Base-by-base conservation (phyloP, 2,797 vertebrate genomes). In the Gymnoscopelus microlampas region DNA sequence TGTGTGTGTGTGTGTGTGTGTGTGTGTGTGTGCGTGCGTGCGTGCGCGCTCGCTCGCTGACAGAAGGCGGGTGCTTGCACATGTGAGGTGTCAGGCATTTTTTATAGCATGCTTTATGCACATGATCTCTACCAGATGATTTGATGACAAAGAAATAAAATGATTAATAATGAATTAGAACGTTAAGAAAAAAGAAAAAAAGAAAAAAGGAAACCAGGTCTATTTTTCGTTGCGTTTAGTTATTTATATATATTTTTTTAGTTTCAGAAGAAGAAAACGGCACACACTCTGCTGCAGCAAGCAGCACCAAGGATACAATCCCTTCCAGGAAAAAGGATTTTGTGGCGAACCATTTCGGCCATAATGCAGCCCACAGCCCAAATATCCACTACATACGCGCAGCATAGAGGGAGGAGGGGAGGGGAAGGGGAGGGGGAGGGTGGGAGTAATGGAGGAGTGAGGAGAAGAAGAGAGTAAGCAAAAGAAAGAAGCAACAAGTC, bases 281-380 rank as follows among this genome's bases (percentile, higher is more conserved):
- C 82, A 84, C 65, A 85, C 93, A 93, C 89, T 57, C 39, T 0
- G 39, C 39, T 89, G 95, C 95, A 95, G 93, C 93, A 93, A 89
- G 93, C 92, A 94, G 94, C 90, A 29, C 92, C 93, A 98, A 98
- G 97, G 98, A 99, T 99, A 99, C 97, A 98, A 95, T 98, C 97
- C 95, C 96, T 97, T 95, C 97, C 97, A 84, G 97, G 97, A 93
- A 98, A 99, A 94, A 99, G 96, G 96, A 98, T 98, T 97, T 98
- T 98, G 95, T 99, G 97, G 94, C 97, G 95, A 93, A 99, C 96
- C 97, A 99, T 99, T 96, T 99, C 97, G 94, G 97, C 97, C 97
- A 99, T 97, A 94, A 98, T 98, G 95, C 97, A 99, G 93, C 97
- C 97, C 92, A 99, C 97, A 95, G 97, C 98, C 97, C 97, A 99